Base-by-base conservation (phyloP, 1,140 invertebrate species). In the Diabrotica virgifera region DNA sequence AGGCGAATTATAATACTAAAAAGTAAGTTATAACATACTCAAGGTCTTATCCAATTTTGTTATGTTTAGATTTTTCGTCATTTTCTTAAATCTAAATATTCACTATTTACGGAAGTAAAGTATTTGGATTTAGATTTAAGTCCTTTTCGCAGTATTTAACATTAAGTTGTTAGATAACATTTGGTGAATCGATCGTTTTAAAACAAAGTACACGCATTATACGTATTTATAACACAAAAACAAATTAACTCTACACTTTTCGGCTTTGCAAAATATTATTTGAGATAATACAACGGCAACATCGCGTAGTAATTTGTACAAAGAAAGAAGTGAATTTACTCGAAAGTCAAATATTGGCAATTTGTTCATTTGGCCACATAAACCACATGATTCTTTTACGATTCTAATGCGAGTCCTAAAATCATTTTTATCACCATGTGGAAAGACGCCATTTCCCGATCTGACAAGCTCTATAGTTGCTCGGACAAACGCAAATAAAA, bases 381-480 rank as follows among this genome's bases (percentile, higher is more conserved):
- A 4, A 46, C 40, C 8, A 10, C n/a, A 46, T 10, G 3, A 46
- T n/a, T 46, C n/a, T 3, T 5, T 46, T 10, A n/a, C 8, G n/a
- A 46, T 46, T 46, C n/a, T 46, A 46, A n/a, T 46, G 6, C 2
- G n/a, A 46, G 40, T 46, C 40, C 8, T n/a, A 36, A 37, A 62
- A 37, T 36, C 36, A 38, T 54, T 24, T 54, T 54, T 65, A 59
- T 63, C 68, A 75, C 77, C 77, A 79, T 79, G 77, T 79, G 77
- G 75, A 77, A 71, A 66, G 76, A 78, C 76, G 76, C 77, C 76
- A 78, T 78, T 78, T 74, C 76, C 71, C 72, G 68, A 65, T 64
- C 71, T 70, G 68, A 66, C 67, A 69, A 66, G 60, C 62, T 24
- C 24, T 50, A 71, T 69, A 64, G 66, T 63, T 69, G 63, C 74